Percentiles rank a stretch among this genome's conserved stretches.
These are phyloP conservation scores for Cataglyphis rosenhaueri DNA, from an alignment of 2,888 invertebrate genomes.

Conservation along the genomic window DNA sequence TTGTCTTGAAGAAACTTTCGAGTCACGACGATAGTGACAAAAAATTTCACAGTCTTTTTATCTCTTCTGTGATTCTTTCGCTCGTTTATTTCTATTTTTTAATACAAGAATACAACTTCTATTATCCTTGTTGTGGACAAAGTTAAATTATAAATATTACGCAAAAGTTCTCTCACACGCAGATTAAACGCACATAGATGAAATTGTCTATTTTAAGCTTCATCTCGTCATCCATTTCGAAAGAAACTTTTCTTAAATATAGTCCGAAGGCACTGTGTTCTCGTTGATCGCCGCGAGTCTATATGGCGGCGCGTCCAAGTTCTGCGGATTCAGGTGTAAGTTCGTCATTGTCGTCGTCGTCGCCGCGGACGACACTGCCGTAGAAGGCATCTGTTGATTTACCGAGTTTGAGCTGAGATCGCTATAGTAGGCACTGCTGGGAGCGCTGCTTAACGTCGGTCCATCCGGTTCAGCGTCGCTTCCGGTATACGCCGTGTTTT, in stretches of 20 bases:
- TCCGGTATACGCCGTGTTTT: slow-evolving; percentile 89
- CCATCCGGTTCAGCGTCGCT: slow-evolving; percentile 87
- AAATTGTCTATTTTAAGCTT: neutral
- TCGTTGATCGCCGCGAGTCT: slow-evolving; percentile 84
- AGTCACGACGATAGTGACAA: slow-evolving; percentile 46
- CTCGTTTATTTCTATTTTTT: slow-evolving; percentile 16
- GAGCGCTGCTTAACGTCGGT: slow-evolving; percentile 87
- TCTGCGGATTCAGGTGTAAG: slow-evolving; percentile 73
- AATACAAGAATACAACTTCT: slow-evolving; percentile 9
- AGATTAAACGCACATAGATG: neutral
- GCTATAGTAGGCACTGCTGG: slow-evolving; percentile 92
- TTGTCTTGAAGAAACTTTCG: slow-evolving; percentile 43
- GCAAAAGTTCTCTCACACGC: neutral
- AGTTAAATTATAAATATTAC: slow-evolving; percentile 32
- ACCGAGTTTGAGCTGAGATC: slow-evolving; percentile 87
- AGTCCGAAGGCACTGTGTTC: slow-evolving; percentile 82
- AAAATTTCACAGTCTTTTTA: slow-evolving; percentile 47
- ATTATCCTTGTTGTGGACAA: neutral
- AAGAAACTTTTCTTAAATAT: slow-evolving; percentile 77
- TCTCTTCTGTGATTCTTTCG: neutral
- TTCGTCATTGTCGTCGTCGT: slow-evolving; percentile 64
- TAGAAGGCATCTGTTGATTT: slow-evolving; percentile 77
- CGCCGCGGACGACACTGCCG: slow-evolving; percentile 53
- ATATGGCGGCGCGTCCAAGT: slow-evolving; percentile 78
- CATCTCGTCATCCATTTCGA: neutral